These are phyloP conservation scores for Uria aalge DNA, from an alignment of 2,113 vertebrate species.

Conservation along the genomic window DNA sequence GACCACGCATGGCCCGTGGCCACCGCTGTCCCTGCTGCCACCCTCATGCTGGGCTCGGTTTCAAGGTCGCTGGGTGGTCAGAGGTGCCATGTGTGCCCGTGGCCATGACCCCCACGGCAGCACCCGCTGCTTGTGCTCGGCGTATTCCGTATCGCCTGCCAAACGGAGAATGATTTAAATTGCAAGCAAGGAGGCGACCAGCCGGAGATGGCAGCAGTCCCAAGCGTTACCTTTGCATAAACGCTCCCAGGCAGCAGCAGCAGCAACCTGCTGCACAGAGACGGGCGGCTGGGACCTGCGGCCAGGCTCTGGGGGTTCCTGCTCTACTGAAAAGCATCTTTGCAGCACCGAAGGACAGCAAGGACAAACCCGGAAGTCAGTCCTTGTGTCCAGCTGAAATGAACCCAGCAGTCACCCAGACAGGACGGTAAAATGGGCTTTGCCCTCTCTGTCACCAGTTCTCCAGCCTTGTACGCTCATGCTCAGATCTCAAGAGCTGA, in stretches of 20 bases:
- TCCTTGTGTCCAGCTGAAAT: accelerated
- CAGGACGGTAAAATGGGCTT: neutral
- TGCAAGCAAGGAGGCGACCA: neutral
- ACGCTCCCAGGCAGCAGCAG: neutral
- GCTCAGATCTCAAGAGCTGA: neutral
- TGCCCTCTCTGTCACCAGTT: neutral
- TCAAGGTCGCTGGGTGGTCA: neutral
- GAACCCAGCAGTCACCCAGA: neutral
- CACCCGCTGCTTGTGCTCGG: neutral
- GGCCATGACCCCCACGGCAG: neutral
- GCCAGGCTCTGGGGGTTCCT: neutral
- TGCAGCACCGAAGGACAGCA: neutral
- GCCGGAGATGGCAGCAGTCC: neutral
- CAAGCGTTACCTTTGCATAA: neutral
- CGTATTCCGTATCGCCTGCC: neutral
- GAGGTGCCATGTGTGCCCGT: neutral
- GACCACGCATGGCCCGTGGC: accelerated
- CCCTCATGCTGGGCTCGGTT: accelerated
- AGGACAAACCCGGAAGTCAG: neutral
- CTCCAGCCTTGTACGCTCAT: neutral
- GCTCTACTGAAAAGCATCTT: neutral
- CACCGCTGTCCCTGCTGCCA: neutral
- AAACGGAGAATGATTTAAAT: neutral
- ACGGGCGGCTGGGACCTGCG: neutral
- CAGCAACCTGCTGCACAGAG: neutral